These are phyloP conservation scores for Eristalinus sepulchralis DNA, from an alignment of 2,888 invertebrate genomes.

Conservation along the genomic window DNA sequence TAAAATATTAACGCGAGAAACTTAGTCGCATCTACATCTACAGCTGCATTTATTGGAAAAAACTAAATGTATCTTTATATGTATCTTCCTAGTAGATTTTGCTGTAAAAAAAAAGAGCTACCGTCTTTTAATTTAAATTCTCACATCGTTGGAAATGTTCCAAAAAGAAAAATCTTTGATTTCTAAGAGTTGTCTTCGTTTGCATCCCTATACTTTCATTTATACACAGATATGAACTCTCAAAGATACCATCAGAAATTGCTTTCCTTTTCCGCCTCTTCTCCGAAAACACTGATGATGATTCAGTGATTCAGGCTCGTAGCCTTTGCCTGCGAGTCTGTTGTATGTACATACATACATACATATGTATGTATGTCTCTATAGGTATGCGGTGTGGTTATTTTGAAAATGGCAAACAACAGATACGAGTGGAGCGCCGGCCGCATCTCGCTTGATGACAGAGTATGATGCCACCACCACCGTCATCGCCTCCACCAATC, in stretches of 20 bases:
- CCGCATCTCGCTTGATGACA: constrained; percentile 27
- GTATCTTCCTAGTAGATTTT: background rate
- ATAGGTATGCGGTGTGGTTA: background rate
- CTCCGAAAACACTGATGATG: constrained; percentile 36
- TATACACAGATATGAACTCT: constrained; percentile 26
- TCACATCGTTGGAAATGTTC: constrained; percentile 49
- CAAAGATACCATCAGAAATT: constrained; percentile 31
- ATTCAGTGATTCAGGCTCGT: constrained; percentile 4
- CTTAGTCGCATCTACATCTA: no score
- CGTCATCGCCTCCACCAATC: constrained; percentile 44
- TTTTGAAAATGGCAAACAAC: constrained; percentile 19
- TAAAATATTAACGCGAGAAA: no score
- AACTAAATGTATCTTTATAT: background rate
- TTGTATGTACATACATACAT: no score
- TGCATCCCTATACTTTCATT: constrained; percentile 29
- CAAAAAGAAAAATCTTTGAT: constrained; percentile 41
- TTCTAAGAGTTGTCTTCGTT: constrained; percentile 33
- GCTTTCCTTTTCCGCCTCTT: constrained; percentile 12
- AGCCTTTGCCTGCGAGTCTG: background rate
- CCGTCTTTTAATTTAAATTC: constrained; percentile 44
- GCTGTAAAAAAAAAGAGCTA: background rate
- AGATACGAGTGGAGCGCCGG: constrained; percentile 14
- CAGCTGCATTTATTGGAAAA: no score
- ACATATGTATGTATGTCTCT: background rate
- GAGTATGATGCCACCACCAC: constrained; percentile 15